These are phyloP conservation scores for Euschistus heros DNA, from an alignment of 1,140 invertebrate genomes.

Conservation along the genomic window DNA sequence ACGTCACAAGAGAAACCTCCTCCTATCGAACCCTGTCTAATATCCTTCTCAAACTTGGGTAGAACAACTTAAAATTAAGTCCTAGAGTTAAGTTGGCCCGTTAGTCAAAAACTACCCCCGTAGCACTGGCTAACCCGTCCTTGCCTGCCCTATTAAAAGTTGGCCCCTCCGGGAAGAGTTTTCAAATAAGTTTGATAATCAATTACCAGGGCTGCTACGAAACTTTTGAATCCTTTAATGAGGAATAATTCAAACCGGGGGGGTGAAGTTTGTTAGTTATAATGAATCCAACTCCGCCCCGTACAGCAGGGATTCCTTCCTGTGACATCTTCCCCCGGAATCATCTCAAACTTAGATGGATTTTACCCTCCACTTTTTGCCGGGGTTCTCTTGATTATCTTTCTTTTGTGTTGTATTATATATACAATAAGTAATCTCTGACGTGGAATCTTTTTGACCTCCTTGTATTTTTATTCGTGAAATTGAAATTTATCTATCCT, in stretches of 20 bases:
- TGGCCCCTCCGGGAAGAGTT: not conserved
- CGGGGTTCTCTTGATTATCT: too few relatives aligned
- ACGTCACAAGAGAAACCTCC: too few relatives aligned
- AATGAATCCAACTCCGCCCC: not conserved
- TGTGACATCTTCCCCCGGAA: too few relatives aligned
- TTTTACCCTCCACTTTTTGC: too few relatives aligned
- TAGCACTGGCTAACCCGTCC: not conserved
- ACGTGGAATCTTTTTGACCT: too few relatives aligned
- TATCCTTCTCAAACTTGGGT: not conserved
- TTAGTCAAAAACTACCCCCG: constrained; percentile 10
- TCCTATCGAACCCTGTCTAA: not conserved
- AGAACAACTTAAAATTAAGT: constrained; percentile 15
- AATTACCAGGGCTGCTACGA: not conserved
- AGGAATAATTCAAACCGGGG: constrained; percentile 7
- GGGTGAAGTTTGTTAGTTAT: constrained; percentile 12
- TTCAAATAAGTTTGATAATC: constrained; percentile 16
- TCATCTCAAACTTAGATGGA: too few relatives aligned
- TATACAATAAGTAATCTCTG: too few relatives aligned
- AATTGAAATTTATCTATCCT: too few relatives aligned
- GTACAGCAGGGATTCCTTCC: too few relatives aligned
- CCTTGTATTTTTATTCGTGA: too few relatives aligned
- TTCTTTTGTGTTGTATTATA: too few relatives aligned
- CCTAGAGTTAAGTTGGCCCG: constrained; percentile 8
- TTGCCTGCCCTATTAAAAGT: constrained; percentile 11
- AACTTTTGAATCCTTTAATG: constrained; percentile 15